Percentiles rank a stretch among this genome's conserved stretches.
Evolutionary conservation across 2,113 vertebrate species (phyloP).

Genomic region (Pseudolaguvia tuberculata): DNA sequence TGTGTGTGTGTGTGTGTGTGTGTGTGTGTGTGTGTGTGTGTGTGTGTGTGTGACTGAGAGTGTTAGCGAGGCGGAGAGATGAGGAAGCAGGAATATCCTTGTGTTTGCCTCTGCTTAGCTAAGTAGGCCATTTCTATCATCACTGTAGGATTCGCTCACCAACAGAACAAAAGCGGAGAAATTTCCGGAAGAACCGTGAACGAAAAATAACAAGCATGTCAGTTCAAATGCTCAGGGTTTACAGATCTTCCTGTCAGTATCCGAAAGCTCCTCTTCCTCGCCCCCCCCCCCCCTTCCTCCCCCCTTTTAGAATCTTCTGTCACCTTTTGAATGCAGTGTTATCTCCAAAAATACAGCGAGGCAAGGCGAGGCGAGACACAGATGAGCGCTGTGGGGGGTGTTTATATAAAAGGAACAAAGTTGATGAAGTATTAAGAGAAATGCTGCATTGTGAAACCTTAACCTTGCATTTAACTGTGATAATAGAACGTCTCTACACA

Average conservation of each 20-base stretch:
- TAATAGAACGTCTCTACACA: background rate
- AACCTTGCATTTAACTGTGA: background rate
- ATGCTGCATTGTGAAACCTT: background rate
- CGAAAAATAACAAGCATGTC: slow-evolving; percentile 29
- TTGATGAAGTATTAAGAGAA: background rate
- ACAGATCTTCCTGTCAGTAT: slow-evolving; percentile 26
- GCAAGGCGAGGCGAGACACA: background rate
- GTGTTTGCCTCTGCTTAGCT: slow-evolving; percentile 47
- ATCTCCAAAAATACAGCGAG: slow-evolving; percentile 9
- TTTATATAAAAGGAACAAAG: background rate
- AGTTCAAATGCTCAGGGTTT: slow-evolving; percentile 37
- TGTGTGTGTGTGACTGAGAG: background rate
- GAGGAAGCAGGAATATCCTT: slow-evolving; percentile 22
- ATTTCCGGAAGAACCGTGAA: slow-evolving; percentile 41
- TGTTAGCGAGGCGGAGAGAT: slow-evolving; percentile 10
- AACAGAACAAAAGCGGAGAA: slow-evolving; percentile 45
- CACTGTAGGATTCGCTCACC: slow-evolving; percentile 52
- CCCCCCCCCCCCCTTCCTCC: no score
- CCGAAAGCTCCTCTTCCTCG: background rate
- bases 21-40: slow-evolving; percentile 17
- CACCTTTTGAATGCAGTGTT: slow-evolving; percentile 18
- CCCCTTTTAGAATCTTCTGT: background rate
- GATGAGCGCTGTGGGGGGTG: slow-evolving; percentile 2
- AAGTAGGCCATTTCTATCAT: slow-evolving; percentile 59
- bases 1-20: slow-evolving; percentile 10